Evolutionary conservation across 1,140 invertebrate genomes (phyloP).

Genomic region (Acromyrmex echinatior): DNA sequence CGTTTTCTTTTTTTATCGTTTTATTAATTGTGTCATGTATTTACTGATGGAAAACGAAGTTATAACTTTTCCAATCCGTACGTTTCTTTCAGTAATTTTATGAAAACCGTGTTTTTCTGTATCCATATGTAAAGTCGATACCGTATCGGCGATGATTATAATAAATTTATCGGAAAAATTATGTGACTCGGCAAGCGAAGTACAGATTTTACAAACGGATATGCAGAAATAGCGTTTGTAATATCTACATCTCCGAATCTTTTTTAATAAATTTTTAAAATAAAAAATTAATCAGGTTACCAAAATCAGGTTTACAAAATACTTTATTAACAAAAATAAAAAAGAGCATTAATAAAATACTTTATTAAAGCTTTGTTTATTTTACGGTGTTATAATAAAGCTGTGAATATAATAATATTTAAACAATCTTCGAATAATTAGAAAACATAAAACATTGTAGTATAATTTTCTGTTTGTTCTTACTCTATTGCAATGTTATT

Average conservation of each 20-base stretch:
- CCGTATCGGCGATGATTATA: background rate
- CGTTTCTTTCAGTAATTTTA: conserved; percentile 11
- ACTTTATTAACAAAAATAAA: background rate
- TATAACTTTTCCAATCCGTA: background rate
- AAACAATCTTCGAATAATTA: conserved; percentile 34
- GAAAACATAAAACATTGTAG: background rate
- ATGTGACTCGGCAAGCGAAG: background rate
- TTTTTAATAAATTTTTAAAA: background rate
- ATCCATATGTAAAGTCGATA: conserved; percentile 4
- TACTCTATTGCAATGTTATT: conserved; percentile 26
- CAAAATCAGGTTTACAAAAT: background rate
- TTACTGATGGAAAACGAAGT: background rate
- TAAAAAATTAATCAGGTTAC: background rate
- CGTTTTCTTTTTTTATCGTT: background rate
- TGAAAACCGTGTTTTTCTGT: background rate
- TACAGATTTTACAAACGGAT: conserved; percentile 6
- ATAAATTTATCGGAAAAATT: conserved; percentile 39
- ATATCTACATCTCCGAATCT: background rate
- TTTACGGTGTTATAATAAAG: background rate
- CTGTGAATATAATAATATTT: background rate
- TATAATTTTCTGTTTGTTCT: conserved; percentile 22
- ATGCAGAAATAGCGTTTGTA: conserved; percentile 5
- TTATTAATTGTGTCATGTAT: background rate
- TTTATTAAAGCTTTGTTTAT: background rate
- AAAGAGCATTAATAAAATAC: background rate